Evolutionary conservation across 1,140 invertebrate genomes (phyloP), one percentile per base, ranked within the genome.

Genomic region (Andrena cerasifolii): DNA sequence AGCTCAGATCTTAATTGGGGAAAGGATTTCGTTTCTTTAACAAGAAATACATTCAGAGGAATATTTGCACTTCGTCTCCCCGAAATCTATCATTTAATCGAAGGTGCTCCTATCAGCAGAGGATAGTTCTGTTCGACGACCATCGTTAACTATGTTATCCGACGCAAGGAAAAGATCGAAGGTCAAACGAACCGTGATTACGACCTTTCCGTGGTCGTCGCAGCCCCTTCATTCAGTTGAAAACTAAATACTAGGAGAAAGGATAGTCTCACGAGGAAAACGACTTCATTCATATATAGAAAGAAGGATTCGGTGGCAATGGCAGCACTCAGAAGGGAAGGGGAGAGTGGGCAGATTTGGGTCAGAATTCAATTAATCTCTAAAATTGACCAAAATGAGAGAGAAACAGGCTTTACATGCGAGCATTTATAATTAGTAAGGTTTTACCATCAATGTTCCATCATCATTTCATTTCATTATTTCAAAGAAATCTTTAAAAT

Each of bases 181-280:
- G 77, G 61, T 72, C 61, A 18, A 36, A 18, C 36, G 26, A 65
- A 45, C 53, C 10, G 16, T 43, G 62, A 80, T 84, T 70, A 53
- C 61, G 81, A 84, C 51, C 66, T 83, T 83, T 63, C 77, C 53
- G 16, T 26, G 53, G 63, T 59, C 31, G 26, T 31, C 28, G 61
- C 70, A 71, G 61, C 45, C 54, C 61, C 66, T 83, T 84, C 77
- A 76, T 83, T 84, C 81, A 84, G 18, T 2, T 28, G 28, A 67
- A 65, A 75, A 76, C 43, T 67, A 71, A 80, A 79, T 79, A 84
- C 59, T 79, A 53, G 72, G 71, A 65, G 77, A 84, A 84, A 84
- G 82, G 77, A 71, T 54, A 74, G 24, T 10, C 12, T 31, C 53
- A 71, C 28, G 51, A 65, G 77, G 58, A 47, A 73, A 62, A 47